A percentile compares a stretch with the other conserved stretches of the same genome.
Conservation (phyloP, 2,888 invertebrate genomes). For the Elmis aenea region DNA sequence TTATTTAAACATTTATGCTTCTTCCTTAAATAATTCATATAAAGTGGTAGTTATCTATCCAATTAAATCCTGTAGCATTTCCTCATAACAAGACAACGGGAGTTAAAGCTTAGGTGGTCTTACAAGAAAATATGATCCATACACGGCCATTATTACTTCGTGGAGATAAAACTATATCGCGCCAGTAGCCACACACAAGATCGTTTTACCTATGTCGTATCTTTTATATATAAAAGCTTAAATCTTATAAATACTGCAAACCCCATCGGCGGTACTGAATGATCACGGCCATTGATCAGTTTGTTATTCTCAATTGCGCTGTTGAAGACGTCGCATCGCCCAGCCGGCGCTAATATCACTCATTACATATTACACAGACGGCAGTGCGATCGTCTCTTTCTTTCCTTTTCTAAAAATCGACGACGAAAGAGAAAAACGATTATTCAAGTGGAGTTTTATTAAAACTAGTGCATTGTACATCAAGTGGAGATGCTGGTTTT, state of each 20-base stretch:
- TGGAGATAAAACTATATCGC: conserved; percentile 14
- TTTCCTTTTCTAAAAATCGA: conserved; percentile 3
- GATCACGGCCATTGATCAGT: conserved; percentile 24
- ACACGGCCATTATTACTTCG: conserved; percentile 17
- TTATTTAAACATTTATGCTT: too few relatives aligned
- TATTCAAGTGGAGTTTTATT: conserved; percentile 10
- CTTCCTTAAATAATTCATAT: too few relatives aligned
- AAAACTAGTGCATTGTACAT: conserved; percentile 16
- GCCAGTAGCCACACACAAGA: conserved; percentile 20
- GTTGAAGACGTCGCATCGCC: conserved; percentile 17
- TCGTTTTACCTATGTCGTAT: conserved; percentile 22
- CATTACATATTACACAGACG: conserved; percentile 7
- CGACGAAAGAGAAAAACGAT: conserved; percentile 13
- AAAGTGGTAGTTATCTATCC: conserved; percentile 8
- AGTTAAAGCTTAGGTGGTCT: conserved; percentile 21
- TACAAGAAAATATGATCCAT: conserved; percentile 20
- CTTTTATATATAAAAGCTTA: conserved; percentile 12
- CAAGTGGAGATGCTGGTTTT: conserved; percentile 23
- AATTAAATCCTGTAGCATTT: conserved; percentile 8
- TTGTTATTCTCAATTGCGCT: conserved; percentile 21
- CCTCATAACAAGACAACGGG: conserved; percentile 7
- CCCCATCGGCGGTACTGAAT: conserved; percentile 14
- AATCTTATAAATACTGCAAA: conserved; percentile 11
- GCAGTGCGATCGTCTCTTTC: too few relatives aligned
- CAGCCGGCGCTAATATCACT: conserved; percentile 20